Evolutionary conservation across 2,888 invertebrate genomes (phyloP).

Genomic region (Salticus scenicus): DNA sequence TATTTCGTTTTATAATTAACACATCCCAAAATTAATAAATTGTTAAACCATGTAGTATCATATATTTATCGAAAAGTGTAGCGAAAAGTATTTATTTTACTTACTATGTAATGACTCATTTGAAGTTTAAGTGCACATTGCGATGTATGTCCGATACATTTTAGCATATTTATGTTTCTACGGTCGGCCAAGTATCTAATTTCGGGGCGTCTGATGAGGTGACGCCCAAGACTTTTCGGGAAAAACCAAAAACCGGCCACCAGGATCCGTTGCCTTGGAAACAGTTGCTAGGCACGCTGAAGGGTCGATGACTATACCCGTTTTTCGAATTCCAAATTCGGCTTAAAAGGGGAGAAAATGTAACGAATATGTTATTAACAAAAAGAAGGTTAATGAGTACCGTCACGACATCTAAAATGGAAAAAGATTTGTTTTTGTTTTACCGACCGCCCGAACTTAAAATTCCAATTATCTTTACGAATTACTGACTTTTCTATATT

Average conservation of each 20-base stretch:
- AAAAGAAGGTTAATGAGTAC: constrained; percentile 5
- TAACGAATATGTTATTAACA: background rate
- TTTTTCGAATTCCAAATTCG: constrained; percentile 17
- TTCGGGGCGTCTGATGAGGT: constrained; percentile 45
- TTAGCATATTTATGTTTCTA: background rate
- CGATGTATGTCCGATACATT: background rate
- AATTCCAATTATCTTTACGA: background rate
- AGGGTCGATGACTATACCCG: constrained; percentile 25
- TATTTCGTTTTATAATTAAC: too few species aligned
- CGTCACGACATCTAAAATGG: background rate
- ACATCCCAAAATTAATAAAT: too few species aligned
- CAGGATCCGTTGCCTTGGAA: constrained; percentile 32
- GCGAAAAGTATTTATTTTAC: too few species aligned
- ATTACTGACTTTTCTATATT: too few species aligned
- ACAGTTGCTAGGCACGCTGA: constrained; percentile 29
- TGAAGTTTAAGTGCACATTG: too few species aligned
- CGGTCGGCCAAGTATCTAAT: constrained; percentile 40
- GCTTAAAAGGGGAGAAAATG: background rate
- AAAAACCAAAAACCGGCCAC: constrained; percentile 8
- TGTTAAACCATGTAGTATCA: too few species aligned
- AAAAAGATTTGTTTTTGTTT: background rate
- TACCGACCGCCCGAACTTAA: background rate
- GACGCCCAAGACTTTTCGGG: constrained; percentile 45
- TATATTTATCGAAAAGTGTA: too few species aligned
- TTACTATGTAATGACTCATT: too few species aligned